Percentiles rank a stretch among this genome's conserved stretches.
Evolutionary conservation across 2,113 vertebrate species (phyloP).

Genomic region (Tringa solitaria): DNA sequence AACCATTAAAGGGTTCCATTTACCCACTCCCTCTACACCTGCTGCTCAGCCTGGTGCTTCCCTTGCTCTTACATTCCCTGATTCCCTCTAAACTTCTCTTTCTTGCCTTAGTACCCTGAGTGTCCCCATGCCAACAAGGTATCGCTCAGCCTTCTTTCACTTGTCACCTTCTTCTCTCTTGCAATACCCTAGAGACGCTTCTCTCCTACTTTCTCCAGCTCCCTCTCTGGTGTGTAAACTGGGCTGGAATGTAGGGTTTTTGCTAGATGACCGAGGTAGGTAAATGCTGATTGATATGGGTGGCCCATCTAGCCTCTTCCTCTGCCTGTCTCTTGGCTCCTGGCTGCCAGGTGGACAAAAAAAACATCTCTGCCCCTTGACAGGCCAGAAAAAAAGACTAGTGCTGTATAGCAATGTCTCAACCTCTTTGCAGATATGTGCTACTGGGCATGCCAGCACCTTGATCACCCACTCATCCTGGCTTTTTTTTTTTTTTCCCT

Average conservation of each 20-base stretch:
- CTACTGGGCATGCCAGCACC: not conserved
- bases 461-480: not conserved
- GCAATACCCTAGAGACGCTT: not conserved
- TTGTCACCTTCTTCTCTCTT: not conserved
- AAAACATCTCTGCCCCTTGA: not conserved
- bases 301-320: not conserved
- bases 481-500: not conserved
- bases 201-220: not conserved
- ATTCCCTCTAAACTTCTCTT: not conserved
- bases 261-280: not conserved
- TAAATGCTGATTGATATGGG: not conserved
- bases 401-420: not conserved
- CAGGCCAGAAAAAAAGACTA: not conserved
- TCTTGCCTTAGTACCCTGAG: fast-evolving
- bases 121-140: not conserved
- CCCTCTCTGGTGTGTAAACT: not conserved
- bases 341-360: not conserved
- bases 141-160: not conserved
- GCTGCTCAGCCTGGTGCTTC: not conserved
- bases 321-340: not conserved
- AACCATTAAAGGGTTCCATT: not conserved
- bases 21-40: not conserved
- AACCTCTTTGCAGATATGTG: not conserved
- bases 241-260: not conserved
- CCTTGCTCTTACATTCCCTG: not conserved